Conservation (phyloP, 2,113 vertebrate genomes). For the Chionomys nivalis region DNA sequence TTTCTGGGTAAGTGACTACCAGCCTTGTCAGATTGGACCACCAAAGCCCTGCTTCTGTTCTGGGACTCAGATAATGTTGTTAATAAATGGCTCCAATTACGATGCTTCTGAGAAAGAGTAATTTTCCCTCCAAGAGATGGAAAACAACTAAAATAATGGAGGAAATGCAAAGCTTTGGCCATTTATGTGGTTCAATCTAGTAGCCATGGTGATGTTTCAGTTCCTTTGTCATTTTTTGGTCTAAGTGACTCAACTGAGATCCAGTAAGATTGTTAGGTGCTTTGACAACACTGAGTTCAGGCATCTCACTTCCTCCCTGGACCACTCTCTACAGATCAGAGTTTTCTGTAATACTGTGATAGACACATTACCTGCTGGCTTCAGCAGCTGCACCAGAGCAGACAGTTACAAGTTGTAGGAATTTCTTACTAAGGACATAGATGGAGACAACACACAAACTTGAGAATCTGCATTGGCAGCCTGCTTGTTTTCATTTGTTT, state of each 20-base stretch:
- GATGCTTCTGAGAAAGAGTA: background rate
- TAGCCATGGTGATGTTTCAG: background rate
- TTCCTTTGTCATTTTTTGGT: background rate
- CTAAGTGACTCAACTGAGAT: background rate
- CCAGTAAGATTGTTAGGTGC: background rate
- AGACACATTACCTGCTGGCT: background rate
- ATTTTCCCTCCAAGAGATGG: background rate
- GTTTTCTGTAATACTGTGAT: background rate
- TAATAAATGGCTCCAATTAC: background rate
- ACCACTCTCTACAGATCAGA: background rate
- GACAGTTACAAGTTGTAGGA: too few relatives aligned
- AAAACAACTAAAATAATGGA: background rate
- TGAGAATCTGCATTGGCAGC: background rate
- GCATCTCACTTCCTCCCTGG: fast-evolving
- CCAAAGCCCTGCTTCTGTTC: background rate
- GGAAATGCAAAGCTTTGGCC: background rate
- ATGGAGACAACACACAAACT: background rate
- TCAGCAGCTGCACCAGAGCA: background rate
- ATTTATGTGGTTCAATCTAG: background rate
- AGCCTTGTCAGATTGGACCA: background rate
- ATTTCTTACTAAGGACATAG: background rate
- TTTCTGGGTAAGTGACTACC: too few relatives aligned
- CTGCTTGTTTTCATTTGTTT: background rate
- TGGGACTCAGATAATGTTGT: background rate
- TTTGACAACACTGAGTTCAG: background rate